Evolutionary conservation across 92 coral and sea anemone genomes (phyloP).

Genomic region (Phenganax marumi): DNA sequence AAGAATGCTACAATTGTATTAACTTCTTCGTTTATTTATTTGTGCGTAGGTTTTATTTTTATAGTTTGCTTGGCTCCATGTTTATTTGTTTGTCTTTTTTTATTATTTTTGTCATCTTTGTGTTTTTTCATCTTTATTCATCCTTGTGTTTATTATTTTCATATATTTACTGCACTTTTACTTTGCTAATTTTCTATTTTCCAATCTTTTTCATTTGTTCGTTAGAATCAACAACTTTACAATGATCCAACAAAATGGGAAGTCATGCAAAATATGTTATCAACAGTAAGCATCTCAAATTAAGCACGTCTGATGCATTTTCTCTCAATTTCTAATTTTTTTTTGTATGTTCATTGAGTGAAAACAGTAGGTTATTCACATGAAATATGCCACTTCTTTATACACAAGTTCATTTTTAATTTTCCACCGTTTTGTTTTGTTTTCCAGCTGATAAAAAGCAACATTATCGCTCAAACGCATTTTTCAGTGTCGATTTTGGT

Average conservation of each 20-base stretch:
- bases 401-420: not conserved
- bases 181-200: not conserved
- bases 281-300: slow-evolving; percentile 58
- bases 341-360: not conserved
- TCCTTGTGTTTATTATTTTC: not conserved
- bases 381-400: not conserved
- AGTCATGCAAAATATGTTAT: slow-evolving; percentile 83
- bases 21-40: not conserved
- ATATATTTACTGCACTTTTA: too few relatives aligned
- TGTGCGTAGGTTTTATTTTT: not conserved
- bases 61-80: not conserved
- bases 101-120: not conserved
- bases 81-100: not conserved
- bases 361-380: not conserved
- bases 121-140: not conserved
- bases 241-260: slow-evolving; percentile 73
- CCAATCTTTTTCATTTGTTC: not conserved
- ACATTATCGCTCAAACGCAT: slow-evolving; percentile 36
- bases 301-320: not conserved
- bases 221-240: slow-evolving; percentile 86
- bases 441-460: slow-evolving; percentile 38
- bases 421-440: not conserved
- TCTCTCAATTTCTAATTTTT: not conserved
- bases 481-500: slow-evolving; percentile 29
- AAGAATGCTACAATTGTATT: not conserved